A percentile compares a stretch with the other conserved stretches of the same genome.
Evolutionary conservation across 1,140 invertebrate species (phyloP).

Genomic region (Penaeus indicus): DNA sequence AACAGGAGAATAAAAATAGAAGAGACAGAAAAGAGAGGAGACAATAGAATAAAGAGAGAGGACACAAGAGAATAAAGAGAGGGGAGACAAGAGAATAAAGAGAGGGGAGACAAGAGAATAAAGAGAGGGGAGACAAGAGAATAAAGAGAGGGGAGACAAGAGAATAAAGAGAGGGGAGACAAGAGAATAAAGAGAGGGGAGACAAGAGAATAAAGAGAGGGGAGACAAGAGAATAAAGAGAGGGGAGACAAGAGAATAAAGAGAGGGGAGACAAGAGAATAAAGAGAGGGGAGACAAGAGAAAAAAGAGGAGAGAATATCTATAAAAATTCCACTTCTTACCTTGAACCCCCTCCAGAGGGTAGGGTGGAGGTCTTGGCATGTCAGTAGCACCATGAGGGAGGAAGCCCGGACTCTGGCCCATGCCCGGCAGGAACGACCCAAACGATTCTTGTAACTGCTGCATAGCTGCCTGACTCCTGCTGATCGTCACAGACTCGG

Average conservation of each 20-base stretch:
- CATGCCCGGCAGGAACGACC: slow-evolving; percentile 65
- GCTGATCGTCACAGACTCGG: slow-evolving; percentile 63
- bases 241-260: background rate
- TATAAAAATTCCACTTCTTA: slow-evolving; percentile 29
- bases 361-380: slow-evolving; percentile 64
- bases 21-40: too few species aligned
- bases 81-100: too few species aligned
- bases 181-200: slow-evolving; percentile 1
- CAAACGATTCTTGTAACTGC: slow-evolving; percentile 65
- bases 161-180: background rate
- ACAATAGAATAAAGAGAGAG: too few species aligned
- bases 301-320: background rate
- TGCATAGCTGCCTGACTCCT: slow-evolving; percentile 66
- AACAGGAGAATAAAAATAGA: too few species aligned
- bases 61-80: too few species aligned
- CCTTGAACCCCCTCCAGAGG: slow-evolving; percentile 66
- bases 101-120: background rate
- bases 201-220: slow-evolving; percentile 28
- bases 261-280: background rate
- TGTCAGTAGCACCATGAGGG: slow-evolving; percentile 65
- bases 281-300: too few species aligned
- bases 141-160: background rate
- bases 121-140: background rate
- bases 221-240: too few species aligned
- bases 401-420: slow-evolving; percentile 66